Evolutionary conservation across 2,888 invertebrate species (phyloP).

Genomic region (Ellobium chinense): DNA sequence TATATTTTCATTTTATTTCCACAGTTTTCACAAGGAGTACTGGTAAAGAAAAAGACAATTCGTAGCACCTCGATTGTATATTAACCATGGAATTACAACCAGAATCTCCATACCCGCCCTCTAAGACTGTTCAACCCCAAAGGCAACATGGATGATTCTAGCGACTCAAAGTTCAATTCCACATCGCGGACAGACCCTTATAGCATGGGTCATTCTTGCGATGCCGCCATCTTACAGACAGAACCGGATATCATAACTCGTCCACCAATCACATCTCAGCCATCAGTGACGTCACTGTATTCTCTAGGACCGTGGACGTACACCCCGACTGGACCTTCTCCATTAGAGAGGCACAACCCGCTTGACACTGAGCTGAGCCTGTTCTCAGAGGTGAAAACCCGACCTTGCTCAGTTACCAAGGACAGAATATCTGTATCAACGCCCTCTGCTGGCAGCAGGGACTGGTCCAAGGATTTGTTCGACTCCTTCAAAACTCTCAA

Average conservation of each 20-base stretch:
- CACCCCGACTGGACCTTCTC: neutral
- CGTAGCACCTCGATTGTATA: too few relatives aligned
- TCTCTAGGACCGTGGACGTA: constrained; percentile 9
- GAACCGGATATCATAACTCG: constrained; percentile 37
- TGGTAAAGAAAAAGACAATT: too few relatives aligned
- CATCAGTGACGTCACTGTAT: constrained; percentile 13
- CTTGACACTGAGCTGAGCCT: neutral
- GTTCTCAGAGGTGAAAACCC: neutral
- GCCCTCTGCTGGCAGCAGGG: constrained; percentile 40
- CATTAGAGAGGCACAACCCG: neutral
- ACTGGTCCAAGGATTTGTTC: constrained; percentile 53
- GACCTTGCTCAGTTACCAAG: neutral
- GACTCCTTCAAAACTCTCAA: constrained; percentile 41
- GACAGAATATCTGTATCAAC: neutral
- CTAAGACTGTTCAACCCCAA: too few relatives aligned
- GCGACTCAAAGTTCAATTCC: too few relatives aligned
- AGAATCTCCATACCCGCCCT: too few relatives aligned
- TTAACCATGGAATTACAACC: too few relatives aligned
- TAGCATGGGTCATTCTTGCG: too few relatives aligned
- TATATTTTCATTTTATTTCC: too few relatives aligned
- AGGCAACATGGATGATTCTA: too few relatives aligned
- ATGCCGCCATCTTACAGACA: neutral
- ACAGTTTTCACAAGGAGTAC: too few relatives aligned
- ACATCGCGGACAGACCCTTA: too few relatives aligned
- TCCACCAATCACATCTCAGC: constrained; percentile 36